Conservation (phyloP, 2,888 invertebrate species). For the Agrypnus murinus region DNA sequence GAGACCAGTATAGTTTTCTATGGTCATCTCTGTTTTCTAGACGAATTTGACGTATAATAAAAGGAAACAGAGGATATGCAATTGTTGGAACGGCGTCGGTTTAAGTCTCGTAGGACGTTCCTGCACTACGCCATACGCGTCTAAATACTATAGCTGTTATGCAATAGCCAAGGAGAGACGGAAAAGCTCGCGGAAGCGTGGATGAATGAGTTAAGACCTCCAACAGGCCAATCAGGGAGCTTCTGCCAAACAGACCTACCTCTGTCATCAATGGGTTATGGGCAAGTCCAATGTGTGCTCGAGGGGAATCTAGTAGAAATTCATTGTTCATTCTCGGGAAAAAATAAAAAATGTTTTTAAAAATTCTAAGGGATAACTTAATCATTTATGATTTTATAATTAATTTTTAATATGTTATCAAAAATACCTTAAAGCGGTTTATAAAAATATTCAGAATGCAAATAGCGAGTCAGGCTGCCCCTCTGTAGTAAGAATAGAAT, state of each 20-base stretch:
- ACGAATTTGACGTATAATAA: conserved; percentile 29
- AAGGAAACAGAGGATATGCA: conserved; percentile 56
- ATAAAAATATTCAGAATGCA: neutral
- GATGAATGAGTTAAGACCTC: conserved; percentile 68
- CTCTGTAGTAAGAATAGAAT: conserved; percentile 69
- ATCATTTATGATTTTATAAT: neutral
- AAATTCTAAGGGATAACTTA: neutral
- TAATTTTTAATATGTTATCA: neutral
- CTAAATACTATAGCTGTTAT: conserved; percentile 52
- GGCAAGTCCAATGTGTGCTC: conserved; percentile 75
- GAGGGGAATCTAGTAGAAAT: conserved; percentile 61
- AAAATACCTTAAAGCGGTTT: neutral
- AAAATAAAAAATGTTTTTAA: neutral
- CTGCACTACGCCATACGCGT: conserved; percentile 58
- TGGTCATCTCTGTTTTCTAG: conserved; percentile 46
- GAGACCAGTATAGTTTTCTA: conserved; percentile 44
- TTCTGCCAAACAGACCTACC: conserved; percentile 77
- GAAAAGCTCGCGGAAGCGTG: conserved; percentile 59
- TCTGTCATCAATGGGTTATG: conserved; percentile 83
- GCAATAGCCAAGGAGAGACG: conserved; percentile 58
- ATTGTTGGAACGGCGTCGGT: conserved; percentile 48
- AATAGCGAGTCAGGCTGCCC: conserved; percentile 58
- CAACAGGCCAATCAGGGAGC: conserved; percentile 76
- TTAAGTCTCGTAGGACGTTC: conserved; percentile 40
- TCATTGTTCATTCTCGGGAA: conserved; percentile 26